phyloP scores from a whole-genome alignment of 2,113 vertebrate species.

The Muntiacus muntjak region DNA sequence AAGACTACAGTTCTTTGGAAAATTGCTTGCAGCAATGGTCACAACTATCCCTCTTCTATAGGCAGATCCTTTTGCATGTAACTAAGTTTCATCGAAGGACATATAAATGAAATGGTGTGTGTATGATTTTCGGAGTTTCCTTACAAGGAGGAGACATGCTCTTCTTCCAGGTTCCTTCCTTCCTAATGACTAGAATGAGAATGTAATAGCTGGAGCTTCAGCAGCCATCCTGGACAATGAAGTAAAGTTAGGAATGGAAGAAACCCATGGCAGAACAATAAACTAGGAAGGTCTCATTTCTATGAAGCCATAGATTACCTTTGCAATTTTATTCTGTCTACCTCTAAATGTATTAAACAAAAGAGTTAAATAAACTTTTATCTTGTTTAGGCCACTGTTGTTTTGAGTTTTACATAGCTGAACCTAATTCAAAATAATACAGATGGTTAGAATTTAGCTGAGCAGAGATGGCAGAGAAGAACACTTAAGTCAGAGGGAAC shows the following conservation, averaged over 20 bases:
- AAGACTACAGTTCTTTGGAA: not conserved
- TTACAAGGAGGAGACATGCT: not conserved
- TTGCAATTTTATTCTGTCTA: not conserved
- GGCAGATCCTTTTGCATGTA: accelerated
- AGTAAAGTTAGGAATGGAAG: not conserved
- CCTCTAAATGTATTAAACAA: not conserved
- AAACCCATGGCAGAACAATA: not conserved
- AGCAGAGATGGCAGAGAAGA: not conserved
- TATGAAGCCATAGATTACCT: not conserved
- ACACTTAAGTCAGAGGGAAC: not conserved
- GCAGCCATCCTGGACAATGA: not conserved
- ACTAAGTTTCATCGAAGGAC: not conserved
- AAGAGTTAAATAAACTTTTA: not conserved
- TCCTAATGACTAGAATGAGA: not conserved
- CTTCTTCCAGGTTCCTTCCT: not conserved
- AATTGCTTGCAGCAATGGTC: not conserved
- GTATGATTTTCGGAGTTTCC: not conserved
- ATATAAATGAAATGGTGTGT: not conserved
- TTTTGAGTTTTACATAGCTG: not conserved
- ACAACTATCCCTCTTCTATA: not conserved
- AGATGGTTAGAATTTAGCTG: not conserved
- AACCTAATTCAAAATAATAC: not conserved
- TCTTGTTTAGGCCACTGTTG: not conserved
- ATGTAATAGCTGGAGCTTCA: not conserved
- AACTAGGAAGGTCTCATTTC: not conserved